Percentiles rank a stretch among this genome's conserved stretches.
phyloP scores from a whole-genome alignment of 2,888 invertebrate genomes.

The Drosophila anomalata region DNA sequence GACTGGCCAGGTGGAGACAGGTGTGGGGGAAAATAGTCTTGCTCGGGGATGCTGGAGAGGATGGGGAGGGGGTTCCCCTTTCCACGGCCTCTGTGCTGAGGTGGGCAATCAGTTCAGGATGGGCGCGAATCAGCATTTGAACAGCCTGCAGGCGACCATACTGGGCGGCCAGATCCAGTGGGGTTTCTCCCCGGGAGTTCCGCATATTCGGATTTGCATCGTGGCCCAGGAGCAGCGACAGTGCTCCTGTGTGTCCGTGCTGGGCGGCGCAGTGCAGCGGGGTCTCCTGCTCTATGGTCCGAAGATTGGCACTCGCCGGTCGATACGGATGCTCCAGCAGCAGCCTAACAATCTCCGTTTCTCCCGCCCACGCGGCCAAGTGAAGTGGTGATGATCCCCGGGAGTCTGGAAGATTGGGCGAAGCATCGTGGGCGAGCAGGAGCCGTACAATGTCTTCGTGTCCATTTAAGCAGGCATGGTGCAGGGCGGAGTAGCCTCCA shows the following conservation, averaged over 20 bases:
- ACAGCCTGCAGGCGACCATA: slow-evolving; percentile 94
- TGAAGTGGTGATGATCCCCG: slow-evolving; percentile 97
- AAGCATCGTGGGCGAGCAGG: slow-evolving; percentile 91
- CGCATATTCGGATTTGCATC: slow-evolving; percentile 95
- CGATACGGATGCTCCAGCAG: slow-evolving; percentile 92
- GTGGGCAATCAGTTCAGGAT: slow-evolving; percentile 92
- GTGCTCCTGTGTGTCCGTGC: slow-evolving; percentile 94
- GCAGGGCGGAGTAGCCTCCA: slow-evolving; percentile 96
- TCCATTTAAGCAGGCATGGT: slow-evolving; percentile 96
- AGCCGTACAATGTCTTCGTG: slow-evolving; percentile 95
- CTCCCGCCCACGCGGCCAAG: slow-evolving; percentile 97
- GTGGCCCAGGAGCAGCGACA: slow-evolving; percentile 91
- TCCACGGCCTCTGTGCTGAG: slow-evolving; percentile 84
- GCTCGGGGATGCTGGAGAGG: slow-evolving; percentile 75
- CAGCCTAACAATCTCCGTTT: slow-evolving; percentile 93
- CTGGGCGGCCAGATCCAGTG: slow-evolving; percentile 97
- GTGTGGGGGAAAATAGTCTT: slow-evolving; percentile 85
- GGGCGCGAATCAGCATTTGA: slow-evolving; percentile 91
- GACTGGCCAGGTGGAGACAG: slow-evolving; percentile 97
- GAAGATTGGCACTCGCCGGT: slow-evolving; percentile 92
- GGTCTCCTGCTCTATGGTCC: slow-evolving; percentile 95
- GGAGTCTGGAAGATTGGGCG: slow-evolving; percentile 93
- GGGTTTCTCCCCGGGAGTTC: slow-evolving; percentile 94
- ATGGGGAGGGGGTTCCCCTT: slow-evolving; percentile 64
- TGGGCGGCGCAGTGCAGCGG: slow-evolving; percentile 96